A percentile compares a stretch with the other conserved stretches of the same genome.
Evolutionary conservation across 2,888 invertebrate genomes (phyloP).

Genomic region (Exocentrus adspersus): DNA sequence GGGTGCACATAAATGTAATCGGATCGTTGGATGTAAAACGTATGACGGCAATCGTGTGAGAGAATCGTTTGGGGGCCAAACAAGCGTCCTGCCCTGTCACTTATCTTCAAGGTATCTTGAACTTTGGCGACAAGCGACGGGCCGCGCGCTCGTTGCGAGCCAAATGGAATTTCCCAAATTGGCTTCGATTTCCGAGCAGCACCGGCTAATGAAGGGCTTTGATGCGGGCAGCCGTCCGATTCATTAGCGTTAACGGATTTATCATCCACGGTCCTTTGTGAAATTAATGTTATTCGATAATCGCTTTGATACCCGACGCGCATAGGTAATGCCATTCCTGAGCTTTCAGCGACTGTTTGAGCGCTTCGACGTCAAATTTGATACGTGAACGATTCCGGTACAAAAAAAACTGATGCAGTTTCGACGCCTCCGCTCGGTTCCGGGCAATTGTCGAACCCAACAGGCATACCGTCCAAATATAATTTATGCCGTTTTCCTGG

Average conservation of each 20-base stretch:
- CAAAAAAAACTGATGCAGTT: neutral
- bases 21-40: neutral
- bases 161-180: too few species aligned
- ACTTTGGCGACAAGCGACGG: too few species aligned
- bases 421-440: too few species aligned
- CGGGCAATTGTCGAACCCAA: too few species aligned
- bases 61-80: too few species aligned
- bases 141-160: too few species aligned
- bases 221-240: constrained; percentile 13
- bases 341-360: constrained; percentile 9
- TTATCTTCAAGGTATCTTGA: too few species aligned
- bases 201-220: too few species aligned
- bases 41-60: too few species aligned
- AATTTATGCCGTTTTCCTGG: constrained; percentile 9
- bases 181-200: too few species aligned
- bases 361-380: neutral
- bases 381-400: neutral
- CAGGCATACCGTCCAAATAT: constrained; percentile 9
- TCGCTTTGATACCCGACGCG: constrained; percentile 4
- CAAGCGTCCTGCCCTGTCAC: too few species aligned
- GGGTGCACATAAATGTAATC: constrained; percentile 11
- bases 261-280: constrained; percentile 4
- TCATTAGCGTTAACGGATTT: neutral
- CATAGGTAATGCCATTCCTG: constrained; percentile 10
- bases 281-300: constrained; percentile 14